Percentiles rank a stretch among this genome's conserved stretches.
These are phyloP conservation scores for Sorex fumeus DNA, from an alignment of 2,113 vertebrate species.

Conservation along the genomic window DNA sequence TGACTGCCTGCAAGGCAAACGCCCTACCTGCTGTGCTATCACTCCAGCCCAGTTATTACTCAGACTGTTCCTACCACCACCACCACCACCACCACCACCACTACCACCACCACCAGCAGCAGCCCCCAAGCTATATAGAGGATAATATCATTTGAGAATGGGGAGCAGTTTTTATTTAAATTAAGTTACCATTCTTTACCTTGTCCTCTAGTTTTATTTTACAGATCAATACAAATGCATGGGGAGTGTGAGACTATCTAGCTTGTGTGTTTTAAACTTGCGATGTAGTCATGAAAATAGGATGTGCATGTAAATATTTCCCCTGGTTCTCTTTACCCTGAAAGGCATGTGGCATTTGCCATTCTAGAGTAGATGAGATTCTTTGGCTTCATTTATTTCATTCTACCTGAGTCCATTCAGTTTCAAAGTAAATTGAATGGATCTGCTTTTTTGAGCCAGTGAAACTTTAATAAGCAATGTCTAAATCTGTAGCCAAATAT, in stretches of 20 bases:
- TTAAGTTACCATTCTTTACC: neutral
- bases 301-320: conserved; percentile 74
- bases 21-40: too few species aligned
- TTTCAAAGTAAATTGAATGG: conserved; percentile 84
- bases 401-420: conserved; percentile 91
- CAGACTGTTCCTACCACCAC: neutral
- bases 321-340: conserved; percentile 71
- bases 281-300: conserved; percentile 74
- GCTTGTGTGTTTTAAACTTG: neutral
- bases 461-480: conserved; percentile 84
- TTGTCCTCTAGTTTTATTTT: neutral
- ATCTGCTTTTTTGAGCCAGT: conserved; percentile 85
- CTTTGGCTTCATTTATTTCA: conserved; percentile 92
- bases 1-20: too few species aligned
- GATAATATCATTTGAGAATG: neutral
- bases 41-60: neutral
- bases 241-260: neutral
- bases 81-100: too few species aligned
- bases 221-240: neutral
- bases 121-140: neutral
- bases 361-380: conserved; percentile 92
- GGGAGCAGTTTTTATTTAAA: neutral
- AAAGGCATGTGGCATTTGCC: conserved; percentile 73
- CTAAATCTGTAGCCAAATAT: conserved; percentile 81
- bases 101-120: too few species aligned